Percentiles rank a stretch among this genome's conserved stretches.
These are phyloP conservation scores for Falco berigora DNA, from an alignment of 2,797 vertebrate species.

Conservation along the genomic window DNA sequence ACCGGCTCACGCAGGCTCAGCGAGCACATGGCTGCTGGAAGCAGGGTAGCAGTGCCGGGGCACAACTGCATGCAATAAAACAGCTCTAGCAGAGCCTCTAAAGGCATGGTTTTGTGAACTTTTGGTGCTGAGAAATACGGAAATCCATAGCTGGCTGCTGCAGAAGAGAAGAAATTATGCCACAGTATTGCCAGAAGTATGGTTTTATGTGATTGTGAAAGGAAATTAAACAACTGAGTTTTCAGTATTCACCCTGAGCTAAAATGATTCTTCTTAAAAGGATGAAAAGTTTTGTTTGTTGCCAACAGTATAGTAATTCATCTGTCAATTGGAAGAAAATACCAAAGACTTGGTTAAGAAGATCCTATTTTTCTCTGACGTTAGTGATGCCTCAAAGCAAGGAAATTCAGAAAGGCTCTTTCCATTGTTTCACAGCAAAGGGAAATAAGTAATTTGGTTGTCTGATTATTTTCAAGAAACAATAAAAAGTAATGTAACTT, in stretches of 20 bases:
- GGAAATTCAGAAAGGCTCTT: neutral
- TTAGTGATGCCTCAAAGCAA: neutral
- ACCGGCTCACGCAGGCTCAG: accelerated
- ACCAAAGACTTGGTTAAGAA: neutral
- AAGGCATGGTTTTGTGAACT: neutral
- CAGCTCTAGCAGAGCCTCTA: neutral
- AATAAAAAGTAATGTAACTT: neutral
- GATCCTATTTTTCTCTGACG: neutral
- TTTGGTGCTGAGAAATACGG: neutral
- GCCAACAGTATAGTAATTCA: neutral
- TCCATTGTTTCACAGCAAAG: neutral
- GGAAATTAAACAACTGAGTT: neutral
- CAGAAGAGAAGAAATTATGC: neutral
- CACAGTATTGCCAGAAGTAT: neutral
- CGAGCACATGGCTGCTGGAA: neutral
- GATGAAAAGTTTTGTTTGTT: neutral
- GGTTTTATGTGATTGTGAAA: neutral
- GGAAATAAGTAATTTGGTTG: neutral
- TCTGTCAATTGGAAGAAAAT: neutral
- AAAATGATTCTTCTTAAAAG: neutral
- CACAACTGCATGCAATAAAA: neutral
- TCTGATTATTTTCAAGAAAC: neutral
- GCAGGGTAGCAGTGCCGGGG: neutral
- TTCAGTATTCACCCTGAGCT: neutral
- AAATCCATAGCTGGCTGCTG: neutral